Percentiles rank a stretch among this genome's conserved stretches.
phyloP scores from a whole-genome alignment of 2,113 vertebrate species.

The Kryptolebias marmoratus region DNA sequence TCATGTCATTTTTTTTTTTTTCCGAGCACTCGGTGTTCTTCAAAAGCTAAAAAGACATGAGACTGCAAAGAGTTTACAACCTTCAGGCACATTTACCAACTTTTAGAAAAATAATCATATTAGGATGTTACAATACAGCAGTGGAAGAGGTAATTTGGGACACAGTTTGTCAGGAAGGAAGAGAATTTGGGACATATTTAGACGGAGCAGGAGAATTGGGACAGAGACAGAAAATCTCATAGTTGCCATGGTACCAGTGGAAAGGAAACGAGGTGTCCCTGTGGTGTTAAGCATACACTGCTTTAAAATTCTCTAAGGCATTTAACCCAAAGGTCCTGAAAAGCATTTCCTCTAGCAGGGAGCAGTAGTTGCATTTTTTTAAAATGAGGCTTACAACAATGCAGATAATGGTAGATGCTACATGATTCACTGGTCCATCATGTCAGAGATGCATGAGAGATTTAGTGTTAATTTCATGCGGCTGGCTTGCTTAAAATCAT shows the following conservation, averaged over 20 bases:
- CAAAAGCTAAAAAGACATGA: background rate
- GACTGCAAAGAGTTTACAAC: constrained; percentile 11
- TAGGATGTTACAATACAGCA: constrained; percentile 6
- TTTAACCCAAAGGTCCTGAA: constrained; percentile 50
- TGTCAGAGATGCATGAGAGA: constrained; percentile 1
- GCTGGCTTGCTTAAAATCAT: constrained; percentile 12
- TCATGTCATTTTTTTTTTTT: background rate
- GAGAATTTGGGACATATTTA: constrained; percentile 56
- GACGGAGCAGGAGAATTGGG: constrained; percentile 58
- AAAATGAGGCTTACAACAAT: background rate
- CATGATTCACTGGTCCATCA: constrained; percentile 13
- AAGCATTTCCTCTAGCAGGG: constrained; percentile 24
- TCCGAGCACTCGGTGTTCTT: background rate
- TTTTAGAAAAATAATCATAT: background rate
- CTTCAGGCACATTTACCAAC: constrained; percentile 17
- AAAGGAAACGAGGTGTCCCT: constrained; percentile 49
- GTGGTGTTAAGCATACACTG: constrained; percentile 33
- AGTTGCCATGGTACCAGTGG: constrained; percentile 61
- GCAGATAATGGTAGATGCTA: background rate
- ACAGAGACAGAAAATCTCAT: constrained; percentile 45
- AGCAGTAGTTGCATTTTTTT: constrained; percentile 3
- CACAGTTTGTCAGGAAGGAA: constrained; percentile 46
- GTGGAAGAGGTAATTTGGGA: constrained; percentile 35
- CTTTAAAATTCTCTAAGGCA: constrained; percentile 55
- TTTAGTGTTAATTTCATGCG: constrained; percentile 12